Evolutionary conservation across 2,113 vertebrate species (phyloP), one percentile per base, ranked within the genome.

Genomic region (Argyrosomus japonicus): DNA sequence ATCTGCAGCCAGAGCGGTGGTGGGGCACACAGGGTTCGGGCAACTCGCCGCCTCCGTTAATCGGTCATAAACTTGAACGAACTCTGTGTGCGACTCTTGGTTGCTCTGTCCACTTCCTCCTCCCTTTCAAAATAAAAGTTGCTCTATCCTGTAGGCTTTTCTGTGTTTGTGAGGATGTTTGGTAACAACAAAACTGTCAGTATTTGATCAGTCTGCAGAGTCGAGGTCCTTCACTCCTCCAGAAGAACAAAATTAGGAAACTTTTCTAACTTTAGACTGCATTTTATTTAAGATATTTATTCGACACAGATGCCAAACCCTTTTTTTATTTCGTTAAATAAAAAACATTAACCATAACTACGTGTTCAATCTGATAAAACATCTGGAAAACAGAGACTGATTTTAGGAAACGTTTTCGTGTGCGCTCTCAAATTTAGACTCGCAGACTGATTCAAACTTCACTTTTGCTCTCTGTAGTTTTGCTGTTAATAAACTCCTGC

Each of bases 101-200:
- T 56, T 74, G 76, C 47, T 61, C 29, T 50, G 7, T 54, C 7
- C 54, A 72, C 62, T 50, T 65, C 62, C 15, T 75, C 54, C 60
- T 40, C 36, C 36, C n/a, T 29, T 81, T 89, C 68, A 85, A 62
- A 87, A 76, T 82, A 81, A 79, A 70, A 54, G 50, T 47, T 6
- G 5, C 40, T 62, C 15, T 83, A 1, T 57, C 27, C 56, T 83
- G 13, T 64, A 64, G 23, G 36, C 19, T 60, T 63, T 54, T 57
- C 54, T 60, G 19, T 75, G 36, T 4, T 77, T 27, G 10, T 40
- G 21, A 5, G n/a, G 48, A 74, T 15, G 32, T 83, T 74, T 8
- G 6, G 0, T 13, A 29, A 68, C 40, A 18, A 77, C 62, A 36
- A 57, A 84, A 69, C 63, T 50, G 13, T 32, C 12, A 64, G 36